Evolutionary conservation across 2,113 vertebrate genomes (phyloP).

Genomic region (Sminthopsis crassicaudata): DNA sequence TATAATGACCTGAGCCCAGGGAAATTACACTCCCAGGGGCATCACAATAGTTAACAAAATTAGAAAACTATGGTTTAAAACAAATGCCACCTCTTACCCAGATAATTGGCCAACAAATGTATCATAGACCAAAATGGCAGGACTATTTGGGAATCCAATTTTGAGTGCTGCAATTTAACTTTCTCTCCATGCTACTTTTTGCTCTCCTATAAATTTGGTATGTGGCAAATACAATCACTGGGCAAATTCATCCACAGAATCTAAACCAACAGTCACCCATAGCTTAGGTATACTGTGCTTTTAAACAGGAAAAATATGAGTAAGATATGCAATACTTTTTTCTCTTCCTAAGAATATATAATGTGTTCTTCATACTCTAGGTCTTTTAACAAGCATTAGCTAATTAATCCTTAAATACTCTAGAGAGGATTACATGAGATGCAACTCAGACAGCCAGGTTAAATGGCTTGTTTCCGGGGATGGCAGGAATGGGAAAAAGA

Average conservation of each 20-base stretch:
- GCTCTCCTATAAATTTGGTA: not conserved
- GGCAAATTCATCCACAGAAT: not conserved
- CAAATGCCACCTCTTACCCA: not conserved
- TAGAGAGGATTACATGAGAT: conserved; percentile 6
- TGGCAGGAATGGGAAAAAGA: not conserved
- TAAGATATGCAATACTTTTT: conserved; percentile 23
- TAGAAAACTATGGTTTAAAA: not conserved
- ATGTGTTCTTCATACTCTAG: conserved; percentile 28
- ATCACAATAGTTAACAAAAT: not conserved
- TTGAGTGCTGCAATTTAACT: not conserved
- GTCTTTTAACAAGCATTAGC: conserved; percentile 28
- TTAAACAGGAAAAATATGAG: not conserved
- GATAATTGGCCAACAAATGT: not conserved
- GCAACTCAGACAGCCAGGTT: not conserved
- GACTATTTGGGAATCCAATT: not conserved
- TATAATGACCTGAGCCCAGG: not conserved
- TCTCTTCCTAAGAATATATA: not conserved
- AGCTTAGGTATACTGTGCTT: not conserved
- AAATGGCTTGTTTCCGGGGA: conserved; percentile 13
- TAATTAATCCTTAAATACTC: conserved; percentile 28
- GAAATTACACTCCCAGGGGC: not conserved
- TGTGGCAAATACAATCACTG: not conserved
- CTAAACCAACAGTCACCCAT: not conserved
- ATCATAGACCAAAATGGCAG: not conserved
- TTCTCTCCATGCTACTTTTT: not conserved